A percentile compares a stretch with the other conserved stretches of the same genome.
phyloP scores from a whole-genome alignment of 1,140 invertebrate species.

The Laodelphax striatellus region DNA sequence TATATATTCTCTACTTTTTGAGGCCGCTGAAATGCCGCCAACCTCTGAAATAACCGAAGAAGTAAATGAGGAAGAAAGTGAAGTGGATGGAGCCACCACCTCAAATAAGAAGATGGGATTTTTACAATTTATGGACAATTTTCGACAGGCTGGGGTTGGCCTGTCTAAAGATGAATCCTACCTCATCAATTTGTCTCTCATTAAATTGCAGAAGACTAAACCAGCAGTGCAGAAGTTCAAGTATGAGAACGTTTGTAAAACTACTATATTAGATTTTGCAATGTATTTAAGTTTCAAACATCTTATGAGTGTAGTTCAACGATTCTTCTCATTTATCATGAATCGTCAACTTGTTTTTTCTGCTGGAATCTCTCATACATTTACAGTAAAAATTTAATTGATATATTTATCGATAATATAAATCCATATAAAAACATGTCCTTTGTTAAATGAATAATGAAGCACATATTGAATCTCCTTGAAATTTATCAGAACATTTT shows the following conservation, averaged over 20 bases:
- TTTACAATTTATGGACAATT: conserved; percentile 37
- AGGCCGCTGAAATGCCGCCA: neutral
- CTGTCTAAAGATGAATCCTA: conserved; percentile 46
- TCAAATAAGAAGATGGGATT: conserved; percentile 28
- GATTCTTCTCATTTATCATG: no score
- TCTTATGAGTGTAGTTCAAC: no score
- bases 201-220: conserved; percentile 31
- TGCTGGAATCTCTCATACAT: no score
- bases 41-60: conserved; percentile 30
- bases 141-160: conserved; percentile 44
- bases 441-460: no score
- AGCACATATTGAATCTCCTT: no score
- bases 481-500: no score
- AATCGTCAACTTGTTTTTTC: no score
- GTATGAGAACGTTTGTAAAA: conserved; percentile 28
- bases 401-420: no score
- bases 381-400: no score
- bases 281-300: no score
- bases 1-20: conserved; percentile 23
- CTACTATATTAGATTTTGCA: no score
- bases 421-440: no score
- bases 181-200: conserved; percentile 45
- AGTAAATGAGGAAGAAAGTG: conserved; percentile 30
- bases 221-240: conserved; percentile 22
- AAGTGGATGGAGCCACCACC: neutral